Evolutionary conservation across 2,113 vertebrate species (phyloP).

Genomic region (Herpetotheres cachinnans): DNA sequence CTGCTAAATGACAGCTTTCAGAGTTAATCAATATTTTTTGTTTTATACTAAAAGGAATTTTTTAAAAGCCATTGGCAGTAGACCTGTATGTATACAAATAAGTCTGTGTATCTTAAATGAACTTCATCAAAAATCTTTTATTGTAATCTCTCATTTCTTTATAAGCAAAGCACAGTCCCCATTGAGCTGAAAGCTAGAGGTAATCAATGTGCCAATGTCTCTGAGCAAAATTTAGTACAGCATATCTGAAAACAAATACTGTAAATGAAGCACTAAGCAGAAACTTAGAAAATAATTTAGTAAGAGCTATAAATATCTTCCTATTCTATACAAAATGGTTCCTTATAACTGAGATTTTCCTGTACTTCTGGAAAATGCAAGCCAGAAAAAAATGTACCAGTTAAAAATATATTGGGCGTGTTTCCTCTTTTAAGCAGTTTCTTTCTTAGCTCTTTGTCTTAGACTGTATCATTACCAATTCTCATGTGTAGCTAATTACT

Average conservation of each 20-base stretch:
- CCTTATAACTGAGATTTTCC: neutral
- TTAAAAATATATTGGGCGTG: neutral
- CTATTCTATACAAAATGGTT: slow-evolving; percentile 3
- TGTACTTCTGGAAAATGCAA: neutral
- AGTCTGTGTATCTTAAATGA: slow-evolving; percentile 36
- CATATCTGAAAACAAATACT: slow-evolving; percentile 42
- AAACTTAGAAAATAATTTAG: neutral
- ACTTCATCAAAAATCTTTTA: slow-evolving; percentile 43
- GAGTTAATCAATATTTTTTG: slow-evolving; percentile 62
- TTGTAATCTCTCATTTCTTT: slow-evolving; percentile 42
- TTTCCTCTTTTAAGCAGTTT: neutral
- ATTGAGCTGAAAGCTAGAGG: slow-evolving; percentile 34
- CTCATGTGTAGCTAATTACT: neutral
- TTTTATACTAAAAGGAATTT: slow-evolving; percentile 47
- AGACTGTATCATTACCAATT: neutral
- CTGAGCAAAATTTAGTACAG: slow-evolving; percentile 35
- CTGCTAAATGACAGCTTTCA: slow-evolving; percentile 65
- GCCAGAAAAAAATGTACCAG: neutral
- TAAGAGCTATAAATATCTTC: slow-evolving; percentile 28
- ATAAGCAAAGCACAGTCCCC: slow-evolving; percentile 18
- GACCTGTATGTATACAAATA: neutral
- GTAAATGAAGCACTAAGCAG: slow-evolving; percentile 46
- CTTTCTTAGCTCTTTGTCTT: neutral
- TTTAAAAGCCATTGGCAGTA: slow-evolving; percentile 25
- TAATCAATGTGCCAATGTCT: slow-evolving; percentile 51